Base-by-base conservation (phyloP, 2,113 vertebrate species). In the Dasypus novemcinctus region DNA sequence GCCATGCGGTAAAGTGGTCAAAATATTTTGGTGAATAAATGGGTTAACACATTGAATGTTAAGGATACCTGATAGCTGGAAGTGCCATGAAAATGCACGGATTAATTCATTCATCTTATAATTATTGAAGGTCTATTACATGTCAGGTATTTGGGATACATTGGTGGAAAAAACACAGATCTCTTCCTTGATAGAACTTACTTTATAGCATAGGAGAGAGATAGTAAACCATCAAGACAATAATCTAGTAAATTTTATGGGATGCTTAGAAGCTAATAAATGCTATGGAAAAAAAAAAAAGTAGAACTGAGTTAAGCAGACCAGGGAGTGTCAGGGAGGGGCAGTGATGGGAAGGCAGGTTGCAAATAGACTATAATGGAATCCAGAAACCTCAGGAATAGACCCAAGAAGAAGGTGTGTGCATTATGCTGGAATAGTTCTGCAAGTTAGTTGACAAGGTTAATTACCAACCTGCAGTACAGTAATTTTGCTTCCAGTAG, bases 381-480 rank as follows among this genome's bases (percentile, higher is more conserved):
- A 54, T 61, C 69, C 29, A 20, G 93, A 85, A 68, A 49, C 61
- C 38, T n/a, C 5, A 66, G 54, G 0, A 7, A 2, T 18, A 57
- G 68, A 38, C 36, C 33, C 54, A 52, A 43, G 82, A 80, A 38
- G 33, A 68, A 27, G 31, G 12, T 6, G 11, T 59, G 18, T 29
- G 3, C 31, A 38, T 76, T 54, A 66, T 43, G 20, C 46, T 13
- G 54, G 43, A 93, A 23, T 85, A 46, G 14, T 52, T 92, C 25
- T 20, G 59, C 87, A 92, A 90, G 29, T 87, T 79, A 41, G 79
- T 52, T 87, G 91, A 33, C 54, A 92, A 72, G 71, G 66, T 92
- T 87, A 90, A 87, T 95, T 71, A 69, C 43, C 61, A 93, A 49
- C 29, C 74, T 31, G 59, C 57, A 46, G n/a, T 41, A 49, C 11